Evolutionary conservation across 1,140 invertebrate species (phyloP).

Genomic region (Adoxophyes honmai): DNA sequence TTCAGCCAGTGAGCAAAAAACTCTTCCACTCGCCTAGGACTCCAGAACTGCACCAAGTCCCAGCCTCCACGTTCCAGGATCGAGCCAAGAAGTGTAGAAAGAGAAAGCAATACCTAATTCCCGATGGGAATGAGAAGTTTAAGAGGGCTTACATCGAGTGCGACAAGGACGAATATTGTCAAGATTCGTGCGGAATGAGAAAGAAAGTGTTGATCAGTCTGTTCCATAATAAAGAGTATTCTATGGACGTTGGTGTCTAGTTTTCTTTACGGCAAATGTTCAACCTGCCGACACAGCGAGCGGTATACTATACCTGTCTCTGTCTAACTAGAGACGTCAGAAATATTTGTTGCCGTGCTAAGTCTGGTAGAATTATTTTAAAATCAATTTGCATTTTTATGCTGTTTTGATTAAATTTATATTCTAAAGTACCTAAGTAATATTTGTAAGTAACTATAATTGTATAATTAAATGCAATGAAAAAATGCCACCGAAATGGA

Average conservation of each 20-base stretch:
- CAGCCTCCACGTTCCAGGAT: constrained; percentile 17
- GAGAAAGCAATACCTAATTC: constrained; percentile 40
- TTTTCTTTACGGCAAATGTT: too few species aligned
- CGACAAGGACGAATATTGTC: constrained; percentile 38
- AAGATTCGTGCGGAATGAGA: constrained; percentile 43
- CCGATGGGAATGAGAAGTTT: constrained; percentile 38
- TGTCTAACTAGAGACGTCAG: too few species aligned
- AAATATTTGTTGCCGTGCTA: too few species aligned
- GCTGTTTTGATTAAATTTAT: too few species aligned
- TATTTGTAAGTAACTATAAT: too few species aligned
- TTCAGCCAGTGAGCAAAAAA: constrained; percentile 46
- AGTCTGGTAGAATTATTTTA: too few species aligned
- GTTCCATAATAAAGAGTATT: constrained; percentile 57
- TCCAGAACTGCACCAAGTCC: constrained; percentile 21
- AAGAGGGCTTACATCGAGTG: constrained; percentile 45
- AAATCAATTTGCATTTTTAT: too few species aligned
- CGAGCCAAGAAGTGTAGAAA: constrained; percentile 32
- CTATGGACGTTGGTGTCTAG: constrained; percentile 32
- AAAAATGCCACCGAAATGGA: too few species aligned
- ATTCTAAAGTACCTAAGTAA: too few species aligned
- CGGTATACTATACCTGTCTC: too few species aligned
- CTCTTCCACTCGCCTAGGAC: constrained; percentile 53
- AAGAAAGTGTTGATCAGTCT: constrained; percentile 50
- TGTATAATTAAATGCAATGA: too few species aligned
- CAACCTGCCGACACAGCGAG: too few species aligned